Conservation (phyloP, 1,140 invertebrate genomes). For the Trachymyrmex cornetzi region DNA sequence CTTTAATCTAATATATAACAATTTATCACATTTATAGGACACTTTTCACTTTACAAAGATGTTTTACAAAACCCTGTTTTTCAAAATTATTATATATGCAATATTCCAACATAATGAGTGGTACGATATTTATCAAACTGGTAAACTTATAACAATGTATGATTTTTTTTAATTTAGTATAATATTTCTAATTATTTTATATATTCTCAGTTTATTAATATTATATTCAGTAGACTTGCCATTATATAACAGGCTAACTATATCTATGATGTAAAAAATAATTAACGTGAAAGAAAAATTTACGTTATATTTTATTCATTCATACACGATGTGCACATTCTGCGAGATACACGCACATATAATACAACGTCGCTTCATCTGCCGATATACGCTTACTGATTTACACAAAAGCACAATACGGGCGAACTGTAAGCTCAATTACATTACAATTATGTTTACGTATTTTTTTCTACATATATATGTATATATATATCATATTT, state of each 20-base stretch:
- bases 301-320: conserved; percentile 61
- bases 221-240: conserved; percentile 41
- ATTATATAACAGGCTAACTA: conserved; percentile 30
- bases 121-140: conserved; percentile 14
- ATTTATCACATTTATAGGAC: background rate
- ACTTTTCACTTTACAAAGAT: conserved; percentile 17
- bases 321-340: conserved; percentile 32
- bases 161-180: conserved; percentile 33
- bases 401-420: conserved; percentile 56
- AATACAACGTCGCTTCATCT: conserved; percentile 42
- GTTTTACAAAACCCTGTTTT: conserved; percentile 14
- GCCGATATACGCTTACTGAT: conserved; percentile 53
- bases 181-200: conserved; percentile 45
- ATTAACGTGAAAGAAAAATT: conserved; percentile 59
- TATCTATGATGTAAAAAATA: conserved; percentile 24
- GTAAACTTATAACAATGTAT: conserved; percentile 19
- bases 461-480: background rate
- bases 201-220: conserved; percentile 41
- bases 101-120: conserved; percentile 16
- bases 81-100: conserved; percentile 7
- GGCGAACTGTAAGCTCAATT: conserved; percentile 8
- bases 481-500: background rate
- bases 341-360: conserved; percentile 22
- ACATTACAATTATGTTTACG: conserved; percentile 26
- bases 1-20: conserved; percentile 1